Evolutionary conservation across 2,113 vertebrate genomes (phyloP).

Genomic region (Python bivittatus): DNA sequence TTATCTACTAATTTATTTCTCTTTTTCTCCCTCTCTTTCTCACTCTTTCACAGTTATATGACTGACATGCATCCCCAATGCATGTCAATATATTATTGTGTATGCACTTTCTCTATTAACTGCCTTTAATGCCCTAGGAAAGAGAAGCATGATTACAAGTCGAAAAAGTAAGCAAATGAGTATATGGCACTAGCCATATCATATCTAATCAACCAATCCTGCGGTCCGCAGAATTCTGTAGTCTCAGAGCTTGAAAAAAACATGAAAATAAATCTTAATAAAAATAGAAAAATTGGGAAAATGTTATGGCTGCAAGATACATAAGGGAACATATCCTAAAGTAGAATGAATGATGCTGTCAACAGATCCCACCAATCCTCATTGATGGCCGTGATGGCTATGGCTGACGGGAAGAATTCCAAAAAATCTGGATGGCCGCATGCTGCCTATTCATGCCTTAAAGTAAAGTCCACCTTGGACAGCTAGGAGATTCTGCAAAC

Average conservation of each 20-base stretch:
- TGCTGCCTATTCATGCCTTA: not conserved
- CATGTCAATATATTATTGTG: not conserved
- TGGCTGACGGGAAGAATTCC: not conserved
- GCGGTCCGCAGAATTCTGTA: not conserved
- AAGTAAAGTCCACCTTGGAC: not conserved
- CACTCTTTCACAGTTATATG: not conserved
- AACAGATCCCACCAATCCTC: not conserved
- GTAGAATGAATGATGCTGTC: not conserved
- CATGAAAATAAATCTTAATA: not conserved
- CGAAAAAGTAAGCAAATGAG: not conserved
- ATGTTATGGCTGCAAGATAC: not conserved
- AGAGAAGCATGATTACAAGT: not conserved
- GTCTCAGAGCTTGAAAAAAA: not conserved
- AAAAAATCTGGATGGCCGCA: not conserved
- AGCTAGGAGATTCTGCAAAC: not conserved
- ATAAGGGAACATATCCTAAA: not conserved
- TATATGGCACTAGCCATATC: not conserved
- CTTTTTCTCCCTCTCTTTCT: not conserved
- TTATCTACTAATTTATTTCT: not conserved
- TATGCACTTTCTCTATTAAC: not conserved
- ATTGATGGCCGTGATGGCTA: not conserved
- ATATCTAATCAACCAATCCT: not conserved
- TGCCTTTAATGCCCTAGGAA: not conserved
- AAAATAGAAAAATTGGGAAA: not conserved
- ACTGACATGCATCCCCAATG: not conserved